These are phyloP conservation scores for Phoxinus dragarum DNA, from an alignment of 2,797 vertebrate genomes.

Conservation along the genomic window DNA sequence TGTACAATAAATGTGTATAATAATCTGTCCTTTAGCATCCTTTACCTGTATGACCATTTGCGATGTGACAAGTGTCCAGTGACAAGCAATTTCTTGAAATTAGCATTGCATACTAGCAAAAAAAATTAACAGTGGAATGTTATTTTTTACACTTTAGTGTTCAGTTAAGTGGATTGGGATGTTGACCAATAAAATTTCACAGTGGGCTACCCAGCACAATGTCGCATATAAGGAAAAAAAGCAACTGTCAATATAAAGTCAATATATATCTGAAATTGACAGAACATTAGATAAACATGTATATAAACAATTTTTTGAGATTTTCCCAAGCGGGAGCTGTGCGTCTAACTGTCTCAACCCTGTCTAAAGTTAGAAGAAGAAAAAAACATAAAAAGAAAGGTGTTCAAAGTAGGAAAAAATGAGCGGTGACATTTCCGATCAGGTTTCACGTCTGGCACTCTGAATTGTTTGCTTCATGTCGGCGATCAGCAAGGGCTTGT, in stretches of 20 bases:
- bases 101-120: not conserved
- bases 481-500: conserved; percentile 49
- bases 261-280: not conserved
- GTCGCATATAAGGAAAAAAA: not conserved
- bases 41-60: not conserved
- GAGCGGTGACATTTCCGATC: conserved; percentile 41
- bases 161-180: not conserved
- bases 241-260: not conserved
- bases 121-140: not conserved
- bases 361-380: not conserved
- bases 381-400: not conserved
- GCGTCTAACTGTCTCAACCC: not conserved
- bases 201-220: not conserved
- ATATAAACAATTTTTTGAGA: too few species aligned
- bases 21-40: not conserved
- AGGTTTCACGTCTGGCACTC: conserved; percentile 14
- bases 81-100: not conserved
- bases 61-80: not conserved
- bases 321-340: not conserved
- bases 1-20: not conserved
- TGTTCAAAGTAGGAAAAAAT: conserved; percentile 25
- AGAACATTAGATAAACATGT: not conserved
- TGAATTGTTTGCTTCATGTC: conserved; percentile 58
- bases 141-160: not conserved
- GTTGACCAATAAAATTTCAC: not conserved